Evolutionary conservation across 2,113 vertebrate species (phyloP).

Genomic region (Heterocephalus glaber): DNA sequence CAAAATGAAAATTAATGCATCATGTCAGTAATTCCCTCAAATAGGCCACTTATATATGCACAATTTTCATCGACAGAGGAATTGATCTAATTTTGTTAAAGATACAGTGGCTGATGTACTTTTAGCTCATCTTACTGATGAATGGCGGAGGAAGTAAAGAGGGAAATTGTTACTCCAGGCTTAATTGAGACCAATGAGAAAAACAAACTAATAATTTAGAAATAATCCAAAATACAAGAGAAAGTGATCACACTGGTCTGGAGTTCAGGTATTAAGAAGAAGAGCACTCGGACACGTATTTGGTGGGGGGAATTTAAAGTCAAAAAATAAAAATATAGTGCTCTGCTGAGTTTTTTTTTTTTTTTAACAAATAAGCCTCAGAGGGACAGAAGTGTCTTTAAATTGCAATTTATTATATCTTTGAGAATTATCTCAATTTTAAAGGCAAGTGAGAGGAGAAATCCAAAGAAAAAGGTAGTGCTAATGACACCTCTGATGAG

Average conservation of each 20-base stretch:
- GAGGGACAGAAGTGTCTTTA: constrained; percentile 22
- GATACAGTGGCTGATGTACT: background rate
- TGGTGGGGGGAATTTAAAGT: background rate
- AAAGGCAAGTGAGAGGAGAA: background rate
- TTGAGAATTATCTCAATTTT: constrained; percentile 70
- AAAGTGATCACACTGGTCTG: background rate
- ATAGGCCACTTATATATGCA: background rate
- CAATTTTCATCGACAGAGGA: constrained; percentile 40
- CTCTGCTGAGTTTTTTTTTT: background rate
- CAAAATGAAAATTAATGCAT: constrained; percentile 29
- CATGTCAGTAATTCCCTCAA: background rate
- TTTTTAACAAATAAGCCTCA: constrained; percentile 42
- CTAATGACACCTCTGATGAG: background rate
- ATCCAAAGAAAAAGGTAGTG: background rate
- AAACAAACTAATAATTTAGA: constrained; percentile 50
- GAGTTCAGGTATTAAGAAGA: constrained; percentile 32
- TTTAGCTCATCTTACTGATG: background rate
- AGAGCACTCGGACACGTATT: background rate
- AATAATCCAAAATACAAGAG: constrained; percentile 11
- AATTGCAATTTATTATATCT: constrained; percentile 54
- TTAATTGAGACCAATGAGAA: constrained; percentile 51
- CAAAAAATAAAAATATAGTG: background rate
- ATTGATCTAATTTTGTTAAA: constrained; percentile 28
- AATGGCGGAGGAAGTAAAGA: background rate
- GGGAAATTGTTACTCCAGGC: background rate